Evolutionary conservation across 2,888 invertebrate genomes (phyloP).

Genomic region (Deilephila porcellus): DNA sequence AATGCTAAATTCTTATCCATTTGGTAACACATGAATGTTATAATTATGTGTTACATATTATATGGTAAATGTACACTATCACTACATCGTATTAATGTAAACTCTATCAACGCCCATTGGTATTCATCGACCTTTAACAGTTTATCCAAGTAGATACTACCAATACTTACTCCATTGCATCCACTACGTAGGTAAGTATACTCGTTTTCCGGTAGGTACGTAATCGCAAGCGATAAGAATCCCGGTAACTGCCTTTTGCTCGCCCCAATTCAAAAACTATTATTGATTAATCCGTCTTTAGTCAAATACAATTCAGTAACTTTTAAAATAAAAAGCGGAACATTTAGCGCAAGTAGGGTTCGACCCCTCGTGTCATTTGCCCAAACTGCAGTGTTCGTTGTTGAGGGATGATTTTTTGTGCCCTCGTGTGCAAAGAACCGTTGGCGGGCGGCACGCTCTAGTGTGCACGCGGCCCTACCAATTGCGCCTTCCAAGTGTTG

Average conservation of each 20-base stretch:
- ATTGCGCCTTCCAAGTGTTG: conserved; percentile 48
- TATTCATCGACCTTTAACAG: no score
- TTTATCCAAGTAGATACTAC: conserved; percentile 1
- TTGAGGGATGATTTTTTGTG: conserved; percentile 14
- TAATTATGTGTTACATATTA: no score
- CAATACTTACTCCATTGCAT: neutral
- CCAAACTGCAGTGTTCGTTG: neutral
- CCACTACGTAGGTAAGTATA: neutral
- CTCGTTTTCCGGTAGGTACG: neutral
- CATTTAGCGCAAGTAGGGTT: conserved; percentile 17
- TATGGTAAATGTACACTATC: no score
- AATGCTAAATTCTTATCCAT: no score
- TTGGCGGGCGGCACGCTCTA: conserved; percentile 30
- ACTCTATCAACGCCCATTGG: neutral
- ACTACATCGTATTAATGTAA: neutral
- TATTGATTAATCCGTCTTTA: neutral
- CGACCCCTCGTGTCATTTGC: conserved; percentile 19
- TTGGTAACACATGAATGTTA: no score
- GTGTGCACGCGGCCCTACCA: conserved; percentile 50
- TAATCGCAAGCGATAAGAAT: neutral
- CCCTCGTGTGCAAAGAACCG: conserved; percentile 7
- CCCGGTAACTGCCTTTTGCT: neutral
- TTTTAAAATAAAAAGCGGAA: neutral
- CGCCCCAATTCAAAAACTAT: conserved; percentile 4
- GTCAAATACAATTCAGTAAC: neutral